A percentile compares a stretch with the other conserved stretches of the same genome.
Conservation (phyloP, 2,113 vertebrate genomes). For the Odocoileus virginianus region DNA sequence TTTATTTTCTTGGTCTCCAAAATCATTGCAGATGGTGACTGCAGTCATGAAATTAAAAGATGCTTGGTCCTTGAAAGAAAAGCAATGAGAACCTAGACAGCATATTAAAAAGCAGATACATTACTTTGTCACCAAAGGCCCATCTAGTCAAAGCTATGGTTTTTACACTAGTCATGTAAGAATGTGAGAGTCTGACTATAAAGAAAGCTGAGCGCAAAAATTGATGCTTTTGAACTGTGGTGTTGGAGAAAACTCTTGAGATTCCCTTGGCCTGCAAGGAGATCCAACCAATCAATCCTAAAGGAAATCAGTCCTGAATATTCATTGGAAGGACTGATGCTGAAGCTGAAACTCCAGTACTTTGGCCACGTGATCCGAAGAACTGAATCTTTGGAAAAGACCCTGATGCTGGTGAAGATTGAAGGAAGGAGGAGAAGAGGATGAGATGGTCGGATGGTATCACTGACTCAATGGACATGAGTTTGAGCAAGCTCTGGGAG, state of each 20-base stretch:
- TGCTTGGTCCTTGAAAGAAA: neutral
- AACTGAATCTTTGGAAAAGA: neutral
- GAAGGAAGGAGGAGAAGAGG: neutral
- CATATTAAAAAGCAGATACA: neutral
- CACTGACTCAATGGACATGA: neutral
- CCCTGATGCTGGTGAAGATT: neutral
- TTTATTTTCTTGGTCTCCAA: neutral
- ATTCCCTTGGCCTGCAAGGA: neutral
- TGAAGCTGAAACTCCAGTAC: neutral
- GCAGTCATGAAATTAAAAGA: neutral
- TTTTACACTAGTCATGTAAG: neutral
- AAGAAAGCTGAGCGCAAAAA: neutral
- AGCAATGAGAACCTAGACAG: neutral
- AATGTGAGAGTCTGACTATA: neutral
- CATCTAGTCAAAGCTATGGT: neutral
- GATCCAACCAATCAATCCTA: neutral
- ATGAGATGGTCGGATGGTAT: neutral
- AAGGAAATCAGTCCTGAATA: neutral
- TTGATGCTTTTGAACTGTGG: neutral
- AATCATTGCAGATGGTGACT: neutral
- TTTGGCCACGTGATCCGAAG: neutral
- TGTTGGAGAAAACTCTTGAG: neutral
- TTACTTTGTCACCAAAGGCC: neutral
- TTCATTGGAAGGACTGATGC: neutral
- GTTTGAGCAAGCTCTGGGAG: neutral